A percentile compares a stretch with the other conserved stretches of the same genome.
Evolutionary conservation across 2,888 invertebrate species (phyloP).

Genomic region (Maniola hyperantus): DNA sequence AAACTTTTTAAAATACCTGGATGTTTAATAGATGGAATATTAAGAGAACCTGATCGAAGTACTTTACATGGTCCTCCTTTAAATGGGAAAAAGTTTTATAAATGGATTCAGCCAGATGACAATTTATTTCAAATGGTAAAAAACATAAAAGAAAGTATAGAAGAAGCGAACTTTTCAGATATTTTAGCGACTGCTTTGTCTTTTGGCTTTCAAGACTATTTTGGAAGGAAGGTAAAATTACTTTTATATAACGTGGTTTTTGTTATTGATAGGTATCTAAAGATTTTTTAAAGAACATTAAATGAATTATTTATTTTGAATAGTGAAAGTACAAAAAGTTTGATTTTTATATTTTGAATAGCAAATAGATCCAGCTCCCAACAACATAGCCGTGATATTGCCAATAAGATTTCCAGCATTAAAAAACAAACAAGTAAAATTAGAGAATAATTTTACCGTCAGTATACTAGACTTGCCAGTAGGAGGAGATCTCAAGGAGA

Average conservation of each 20-base stretch:
- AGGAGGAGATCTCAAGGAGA: constrained; percentile 43
- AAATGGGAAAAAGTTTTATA: constrained; percentile 66
- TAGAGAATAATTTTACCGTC: constrained; percentile 77
- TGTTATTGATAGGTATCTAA: neutral
- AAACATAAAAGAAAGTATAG: constrained; percentile 54
- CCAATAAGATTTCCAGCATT: constrained; percentile 55
- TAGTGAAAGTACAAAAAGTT: no score
- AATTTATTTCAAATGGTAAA: constrained; percentile 61
- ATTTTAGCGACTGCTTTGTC: constrained; percentile 75
- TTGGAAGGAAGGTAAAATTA: constrained; percentile 58
- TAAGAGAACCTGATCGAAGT: constrained; percentile 63
- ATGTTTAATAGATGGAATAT: constrained; percentile 53
- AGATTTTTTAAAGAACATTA: neutral
- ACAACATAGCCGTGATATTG: constrained; percentile 58
- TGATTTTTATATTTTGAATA: constrained; percentile 40
- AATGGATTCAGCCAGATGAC: constrained; percentile 63
- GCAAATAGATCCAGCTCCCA: constrained; percentile 53
- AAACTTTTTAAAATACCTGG: constrained; percentile 52
- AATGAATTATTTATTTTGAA: neutral
- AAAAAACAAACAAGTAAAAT: constrained; percentile 42
- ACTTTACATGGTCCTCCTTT: constrained; percentile 69
- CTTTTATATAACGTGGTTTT: neutral
- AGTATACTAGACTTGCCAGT: constrained; percentile 73
- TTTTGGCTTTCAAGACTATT: constrained; percentile 68
- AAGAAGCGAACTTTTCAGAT: constrained; percentile 68